A percentile compares a stretch with the other conserved stretches of the same genome.
These are phyloP conservation scores for Paramormyrops hopkinsi DNA, from an alignment of 2,797 vertebrate species.

Conservation along the genomic window DNA sequence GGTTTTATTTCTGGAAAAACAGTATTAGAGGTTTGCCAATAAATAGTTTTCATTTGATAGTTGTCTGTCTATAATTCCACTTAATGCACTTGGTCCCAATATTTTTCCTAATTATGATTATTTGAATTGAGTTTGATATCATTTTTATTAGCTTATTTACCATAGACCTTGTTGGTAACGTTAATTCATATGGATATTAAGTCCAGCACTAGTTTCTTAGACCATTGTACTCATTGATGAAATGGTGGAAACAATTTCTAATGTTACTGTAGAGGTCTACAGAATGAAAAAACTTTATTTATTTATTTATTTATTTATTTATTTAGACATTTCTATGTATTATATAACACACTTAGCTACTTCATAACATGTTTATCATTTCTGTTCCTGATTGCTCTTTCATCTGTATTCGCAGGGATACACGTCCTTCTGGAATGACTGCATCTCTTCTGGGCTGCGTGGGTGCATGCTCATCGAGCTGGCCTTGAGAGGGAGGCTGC, in stretches of 20 bases:
- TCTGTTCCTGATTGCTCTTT: background rate
- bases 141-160: background rate
- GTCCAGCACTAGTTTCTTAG: background rate
- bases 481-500: constrained; percentile 81
- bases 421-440: constrained; percentile 98
- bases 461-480: constrained; percentile 96
- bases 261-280: background rate
- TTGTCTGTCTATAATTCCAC: background rate
- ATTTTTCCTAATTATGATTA: background rate
- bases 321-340: background rate
- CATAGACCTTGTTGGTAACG: background rate
- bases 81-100: background rate
- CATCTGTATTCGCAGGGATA: constrained; percentile 74
- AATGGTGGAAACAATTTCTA: background rate
- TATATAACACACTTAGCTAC: background rate
- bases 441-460: constrained; percentile 92
- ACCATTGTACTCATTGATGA: background rate
- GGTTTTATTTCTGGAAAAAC: background rate
- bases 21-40: background rate
- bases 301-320: background rate
- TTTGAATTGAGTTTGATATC: background rate
- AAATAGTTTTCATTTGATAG: background rate
- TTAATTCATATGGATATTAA: background rate
- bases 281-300: background rate
- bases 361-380: background rate